These are phyloP conservation scores for Myiopsitta monachus DNA, from an alignment of 2,113 vertebrate species.

Conservation along the genomic window DNA sequence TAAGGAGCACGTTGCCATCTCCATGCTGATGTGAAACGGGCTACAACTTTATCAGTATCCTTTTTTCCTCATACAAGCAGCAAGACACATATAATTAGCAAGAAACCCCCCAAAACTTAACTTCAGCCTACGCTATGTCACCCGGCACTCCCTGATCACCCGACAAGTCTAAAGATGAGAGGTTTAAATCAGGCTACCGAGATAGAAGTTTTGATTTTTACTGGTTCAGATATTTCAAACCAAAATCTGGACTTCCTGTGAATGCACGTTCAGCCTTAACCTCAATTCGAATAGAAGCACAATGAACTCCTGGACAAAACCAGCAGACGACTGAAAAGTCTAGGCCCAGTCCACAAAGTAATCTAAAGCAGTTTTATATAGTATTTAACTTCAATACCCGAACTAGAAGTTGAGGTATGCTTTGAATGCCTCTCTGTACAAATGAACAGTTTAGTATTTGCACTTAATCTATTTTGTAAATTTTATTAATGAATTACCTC, in stretches of 20 bases:
- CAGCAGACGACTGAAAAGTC: neutral
- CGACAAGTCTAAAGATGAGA: neutral
- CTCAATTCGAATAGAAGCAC: neutral
- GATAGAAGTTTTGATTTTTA: neutral
- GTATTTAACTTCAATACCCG: neutral
- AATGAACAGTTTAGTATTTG: neutral
- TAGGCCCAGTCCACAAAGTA: neutral
- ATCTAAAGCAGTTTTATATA: neutral
- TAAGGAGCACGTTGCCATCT: neutral
- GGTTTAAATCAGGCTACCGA: neutral
- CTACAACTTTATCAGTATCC: neutral
- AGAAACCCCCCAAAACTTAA: neutral
- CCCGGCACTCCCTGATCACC: neutral
- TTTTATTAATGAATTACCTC: neutral
- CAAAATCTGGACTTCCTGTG: neutral
- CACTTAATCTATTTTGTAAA: neutral
- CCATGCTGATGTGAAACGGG: neutral
- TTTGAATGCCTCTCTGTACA: neutral
- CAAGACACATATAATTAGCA: neutral
- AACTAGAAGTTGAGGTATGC: neutral
- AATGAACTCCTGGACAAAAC: neutral
- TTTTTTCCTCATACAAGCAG: neutral
- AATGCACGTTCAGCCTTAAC: neutral
- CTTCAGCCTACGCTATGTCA: neutral
- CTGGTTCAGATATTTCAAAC: neutral